Conservation (phyloP, 92 coral and sea anemone genomes). For the Siderastrea radians region DNA sequence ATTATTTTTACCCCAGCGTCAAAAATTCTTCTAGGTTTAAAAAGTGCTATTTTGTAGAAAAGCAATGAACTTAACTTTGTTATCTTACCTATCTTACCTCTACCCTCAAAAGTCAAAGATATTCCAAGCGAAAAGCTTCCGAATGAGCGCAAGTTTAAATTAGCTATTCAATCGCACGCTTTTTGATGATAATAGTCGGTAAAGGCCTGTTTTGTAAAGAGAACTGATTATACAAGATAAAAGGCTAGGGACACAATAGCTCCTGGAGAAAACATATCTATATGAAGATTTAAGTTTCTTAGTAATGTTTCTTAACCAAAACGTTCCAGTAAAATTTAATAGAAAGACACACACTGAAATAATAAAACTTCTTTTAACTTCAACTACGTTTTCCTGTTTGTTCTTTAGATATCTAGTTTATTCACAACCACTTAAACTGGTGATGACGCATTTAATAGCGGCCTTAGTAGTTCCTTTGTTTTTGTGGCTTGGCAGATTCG, state of each 20-base stretch:
- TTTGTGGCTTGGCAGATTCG: conserved; percentile 61
- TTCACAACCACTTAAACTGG: conserved; percentile 8
- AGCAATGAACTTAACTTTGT: background rate
- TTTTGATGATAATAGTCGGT: conserved; percentile 12
- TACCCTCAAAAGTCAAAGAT: too few relatives aligned
- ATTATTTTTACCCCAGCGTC: too few relatives aligned
- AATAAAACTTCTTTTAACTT: background rate
- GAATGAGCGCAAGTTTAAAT: background rate
- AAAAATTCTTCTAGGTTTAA: background rate
- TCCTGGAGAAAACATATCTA: background rate
- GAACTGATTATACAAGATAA: conserved; percentile 34
- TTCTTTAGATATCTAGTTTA: background rate
- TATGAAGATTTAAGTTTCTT: background rate
- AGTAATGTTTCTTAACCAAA: background rate
- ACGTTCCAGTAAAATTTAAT: background rate
- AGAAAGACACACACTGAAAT: background rate
- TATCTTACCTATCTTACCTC: conserved; percentile 12
- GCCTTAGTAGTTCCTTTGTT: conserved; percentile 64
- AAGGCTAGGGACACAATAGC: conserved; percentile 46
- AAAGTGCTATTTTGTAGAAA: background rate
- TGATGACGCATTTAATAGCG: conserved; percentile 18
- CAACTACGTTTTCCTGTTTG: too few relatives aligned
- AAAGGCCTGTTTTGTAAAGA: conserved; percentile 45
- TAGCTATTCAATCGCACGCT: conserved; percentile 9
- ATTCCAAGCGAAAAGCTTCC: background rate